These are phyloP conservation scores for Neomicropteryx cornuta DNA, from an alignment of 1,140 invertebrate genomes.

Conservation along the genomic window DNA sequence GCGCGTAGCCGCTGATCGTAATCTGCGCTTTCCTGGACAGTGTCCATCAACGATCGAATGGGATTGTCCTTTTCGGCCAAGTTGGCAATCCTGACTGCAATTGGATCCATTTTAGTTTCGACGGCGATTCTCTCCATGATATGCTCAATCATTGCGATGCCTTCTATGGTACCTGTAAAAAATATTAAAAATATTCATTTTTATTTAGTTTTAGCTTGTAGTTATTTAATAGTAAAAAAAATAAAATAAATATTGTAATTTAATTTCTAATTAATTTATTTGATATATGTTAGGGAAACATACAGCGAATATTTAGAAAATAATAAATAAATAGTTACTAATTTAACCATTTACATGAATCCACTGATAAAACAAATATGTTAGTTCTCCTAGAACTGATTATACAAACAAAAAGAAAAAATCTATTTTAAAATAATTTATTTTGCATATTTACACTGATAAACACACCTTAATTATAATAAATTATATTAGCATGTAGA, in stretches of 20 bases:
- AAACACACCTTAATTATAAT: too few relatives aligned
- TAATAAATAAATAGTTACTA: too few relatives aligned
- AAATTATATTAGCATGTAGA: too few relatives aligned
- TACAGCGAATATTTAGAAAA: slow-evolving; percentile 48
- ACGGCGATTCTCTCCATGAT: slow-evolving; percentile 77
- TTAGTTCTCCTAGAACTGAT: slow-evolving; percentile 36
- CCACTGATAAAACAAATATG: slow-evolving; percentile 53
- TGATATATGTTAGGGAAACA: slow-evolving; percentile 48
- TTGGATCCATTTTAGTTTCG: slow-evolving; percentile 51
- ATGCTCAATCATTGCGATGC: slow-evolving; percentile 57
- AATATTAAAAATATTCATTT: slow-evolving; percentile 3
- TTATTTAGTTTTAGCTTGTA: not conserved
- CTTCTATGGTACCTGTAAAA: slow-evolving; percentile 52
- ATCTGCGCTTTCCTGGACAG: slow-evolving; percentile 46
- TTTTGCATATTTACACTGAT: too few relatives aligned
- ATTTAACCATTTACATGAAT: too few relatives aligned
- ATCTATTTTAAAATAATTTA: slow-evolving; percentile 8
- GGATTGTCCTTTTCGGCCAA: slow-evolving; percentile 40
- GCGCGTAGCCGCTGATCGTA: slow-evolving; percentile 44
- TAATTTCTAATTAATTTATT: slow-evolving; percentile 31
- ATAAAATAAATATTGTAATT: slow-evolving; percentile 45
- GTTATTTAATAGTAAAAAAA: slow-evolving; percentile 51
- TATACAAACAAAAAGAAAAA: slow-evolving; percentile 31
- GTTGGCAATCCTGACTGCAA: slow-evolving; percentile 54
- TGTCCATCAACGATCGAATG: slow-evolving; percentile 43